Conservation (phyloP, 2,113 vertebrate species). For the Muntiacus muntjak region DNA sequence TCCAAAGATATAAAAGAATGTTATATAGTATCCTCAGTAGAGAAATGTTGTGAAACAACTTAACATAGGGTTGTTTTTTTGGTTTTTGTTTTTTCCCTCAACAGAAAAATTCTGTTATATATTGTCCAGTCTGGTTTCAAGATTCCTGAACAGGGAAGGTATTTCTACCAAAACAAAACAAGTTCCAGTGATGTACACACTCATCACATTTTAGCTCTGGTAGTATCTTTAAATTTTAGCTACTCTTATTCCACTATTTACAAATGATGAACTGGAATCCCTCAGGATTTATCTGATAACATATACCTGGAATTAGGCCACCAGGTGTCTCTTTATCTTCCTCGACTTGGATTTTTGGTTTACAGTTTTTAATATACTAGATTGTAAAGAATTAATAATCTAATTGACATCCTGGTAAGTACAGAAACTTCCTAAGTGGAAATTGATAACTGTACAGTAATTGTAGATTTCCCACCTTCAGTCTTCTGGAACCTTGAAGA, state of each 20-base stretch:
- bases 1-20: not conserved
- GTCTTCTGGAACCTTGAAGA: not conserved
- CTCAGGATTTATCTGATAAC: not conserved
- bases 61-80: not conserved
- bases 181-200: not conserved
- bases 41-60: constrained; percentile 6
- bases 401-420: not conserved
- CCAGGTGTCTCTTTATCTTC: not conserved
- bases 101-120: not conserved
- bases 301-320: not conserved
- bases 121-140: constrained; percentile 14
- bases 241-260: not conserved
- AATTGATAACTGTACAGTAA: not conserved
- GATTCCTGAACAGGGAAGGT: not conserved
- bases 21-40: not conserved
- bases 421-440: not conserved
- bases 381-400: not conserved
- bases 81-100: not conserved
- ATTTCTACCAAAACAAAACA: not conserved
- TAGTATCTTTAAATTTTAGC: not conserved
- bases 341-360: not conserved
- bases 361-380: not conserved
- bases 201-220: not conserved
- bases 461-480: not conserved
- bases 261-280: not conserved